Base-by-base conservation (phyloP, 1,140 invertebrate species). In the Brachystomella parvula region DNA sequence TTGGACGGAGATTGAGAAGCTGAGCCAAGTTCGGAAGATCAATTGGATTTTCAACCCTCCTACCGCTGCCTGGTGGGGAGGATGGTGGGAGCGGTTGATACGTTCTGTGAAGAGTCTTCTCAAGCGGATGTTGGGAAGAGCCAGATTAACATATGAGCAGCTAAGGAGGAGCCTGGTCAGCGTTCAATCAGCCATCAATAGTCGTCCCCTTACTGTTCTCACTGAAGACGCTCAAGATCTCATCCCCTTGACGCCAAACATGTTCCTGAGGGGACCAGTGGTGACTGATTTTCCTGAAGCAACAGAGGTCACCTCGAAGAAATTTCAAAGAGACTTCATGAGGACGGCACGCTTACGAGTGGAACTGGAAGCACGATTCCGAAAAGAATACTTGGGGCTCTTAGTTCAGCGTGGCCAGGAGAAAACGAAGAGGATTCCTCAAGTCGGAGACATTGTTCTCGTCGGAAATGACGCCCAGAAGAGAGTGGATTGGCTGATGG, bases 11-110 rank as follows among this genome's bases (percentile, higher is more conserved):
- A 30, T 69, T 15, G 63, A 63, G 47, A 2, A 26, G 12, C 57
- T 21, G 30, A 64, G 26, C 26, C 44, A 47, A 26, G 39, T 19
- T 1, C 17, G 6, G 6, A 26, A 59, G n/a, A 73, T 73, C 2
- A 28, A 57, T 1, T 74, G 71, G 71, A 30, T 47, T 3, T 74
- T 74, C 47, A 72, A 67, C 44, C 64, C 66, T 15, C 61, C 68
- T n/a, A 33, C 63, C 24, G 65, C 66, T 3, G 33, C 65, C 2
- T 70, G 68, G 61, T 70, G 68, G 61, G 72, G 67, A 28, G 67
- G 67, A 49, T 58, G 31, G 2, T 68, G 68, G 67, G 71, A 72
- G 47, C 15, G 68, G 2, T 28, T 71, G 2, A 56, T 73, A 1
- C 17, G 67, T 3, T 30, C 58, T 12, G 26, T 67, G 0, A 73